A percentile compares a stretch with the other conserved stretches of the same genome.
These are phyloP conservation scores for Hypothenemus hampei DNA, from an alignment of 1,140 invertebrate genomes.

Conservation along the genomic window DNA sequence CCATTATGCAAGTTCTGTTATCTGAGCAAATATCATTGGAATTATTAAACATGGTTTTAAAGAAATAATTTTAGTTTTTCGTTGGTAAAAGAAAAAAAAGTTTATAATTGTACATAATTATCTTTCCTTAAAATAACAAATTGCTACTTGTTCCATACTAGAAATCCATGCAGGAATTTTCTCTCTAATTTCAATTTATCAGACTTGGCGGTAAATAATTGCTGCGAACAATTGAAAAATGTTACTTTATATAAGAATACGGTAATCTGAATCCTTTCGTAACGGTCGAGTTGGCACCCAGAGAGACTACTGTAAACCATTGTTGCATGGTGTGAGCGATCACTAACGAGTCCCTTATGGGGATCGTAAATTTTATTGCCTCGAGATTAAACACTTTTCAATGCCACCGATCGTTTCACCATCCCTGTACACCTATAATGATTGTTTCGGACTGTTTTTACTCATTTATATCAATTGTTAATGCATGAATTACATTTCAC, in stretches of 20 bases:
- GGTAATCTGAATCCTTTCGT: slow-evolving; percentile 6
- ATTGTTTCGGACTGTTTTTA: background rate
- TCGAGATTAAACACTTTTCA: slow-evolving; percentile 13
- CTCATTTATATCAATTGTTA: background rate
- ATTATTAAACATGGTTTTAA: no score
- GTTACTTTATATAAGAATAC: slow-evolving; percentile 18
- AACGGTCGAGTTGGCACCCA: slow-evolving; percentile 20
- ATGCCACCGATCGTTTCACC: background rate
- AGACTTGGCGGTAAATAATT: background rate
- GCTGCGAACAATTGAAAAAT: background rate
- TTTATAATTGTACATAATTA: no score
- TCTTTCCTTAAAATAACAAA: no score
- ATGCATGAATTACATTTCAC: background rate
- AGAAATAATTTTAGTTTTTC: no score
- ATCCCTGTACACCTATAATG: no score
- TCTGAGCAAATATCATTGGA: no score
- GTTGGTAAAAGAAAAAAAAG: no score
- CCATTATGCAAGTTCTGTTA: no score
- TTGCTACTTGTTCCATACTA: no score
- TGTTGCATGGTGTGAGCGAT: slow-evolving; percentile 19
- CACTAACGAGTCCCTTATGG: slow-evolving; percentile 21
- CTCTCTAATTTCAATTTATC: no score
- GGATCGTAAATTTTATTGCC: slow-evolving; percentile 21
- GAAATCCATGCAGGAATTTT: no score
- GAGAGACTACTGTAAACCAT: slow-evolving; percentile 19